Percentiles rank a stretch among this genome's conserved stretches.
Evolutionary conservation across 2,888 invertebrate species (phyloP).

Genomic region (Punctoribates punctum): DNA sequence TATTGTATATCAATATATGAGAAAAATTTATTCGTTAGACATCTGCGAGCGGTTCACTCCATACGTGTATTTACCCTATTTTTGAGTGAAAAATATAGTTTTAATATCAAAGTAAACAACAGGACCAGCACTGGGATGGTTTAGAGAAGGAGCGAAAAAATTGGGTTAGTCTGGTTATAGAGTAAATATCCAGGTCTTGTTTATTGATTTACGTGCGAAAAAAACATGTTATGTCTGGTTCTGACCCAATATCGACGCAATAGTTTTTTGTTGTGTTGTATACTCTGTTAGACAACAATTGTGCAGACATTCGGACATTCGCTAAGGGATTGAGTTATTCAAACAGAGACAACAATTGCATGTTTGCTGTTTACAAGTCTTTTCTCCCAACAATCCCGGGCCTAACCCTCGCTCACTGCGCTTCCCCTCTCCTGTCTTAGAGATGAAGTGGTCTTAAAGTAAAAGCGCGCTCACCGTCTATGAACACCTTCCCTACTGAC

Average conservation of each 20-base stretch:
- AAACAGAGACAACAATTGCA: constrained; percentile 35
- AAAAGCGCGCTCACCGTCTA: neutral
- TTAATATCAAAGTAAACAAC: constrained; percentile 34
- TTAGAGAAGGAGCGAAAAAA: neutral
- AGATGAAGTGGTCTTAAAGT: neutral
- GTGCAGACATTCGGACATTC: neutral
- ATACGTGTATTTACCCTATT: constrained; percentile 28
- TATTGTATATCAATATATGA: neutral
- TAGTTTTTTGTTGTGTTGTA: constrained; percentile 18
- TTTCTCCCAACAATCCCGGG: neutral
- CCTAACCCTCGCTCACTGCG: neutral
- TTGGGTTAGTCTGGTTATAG: constrained; percentile 31
- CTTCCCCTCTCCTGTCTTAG: constrained; percentile 35
- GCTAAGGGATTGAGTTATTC: constrained; percentile 38
- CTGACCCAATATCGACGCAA: constrained; percentile 32
- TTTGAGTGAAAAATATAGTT: constrained; percentile 9
- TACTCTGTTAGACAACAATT: constrained; percentile 27
- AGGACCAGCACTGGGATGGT: neutral
- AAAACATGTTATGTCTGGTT: constrained; percentile 38
- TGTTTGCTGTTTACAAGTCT: constrained; percentile 37
- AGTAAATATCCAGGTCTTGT: constrained; percentile 29
- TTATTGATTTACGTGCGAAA: constrained; percentile 37
- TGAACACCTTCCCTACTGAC: neutral
- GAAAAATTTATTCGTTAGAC: neutral
- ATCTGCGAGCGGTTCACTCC: constrained; percentile 12